Evolutionary conservation across 2,113 vertebrate species (phyloP), one percentile per base, ranked within the genome.

Genomic region (Rynchops niger): DNA sequence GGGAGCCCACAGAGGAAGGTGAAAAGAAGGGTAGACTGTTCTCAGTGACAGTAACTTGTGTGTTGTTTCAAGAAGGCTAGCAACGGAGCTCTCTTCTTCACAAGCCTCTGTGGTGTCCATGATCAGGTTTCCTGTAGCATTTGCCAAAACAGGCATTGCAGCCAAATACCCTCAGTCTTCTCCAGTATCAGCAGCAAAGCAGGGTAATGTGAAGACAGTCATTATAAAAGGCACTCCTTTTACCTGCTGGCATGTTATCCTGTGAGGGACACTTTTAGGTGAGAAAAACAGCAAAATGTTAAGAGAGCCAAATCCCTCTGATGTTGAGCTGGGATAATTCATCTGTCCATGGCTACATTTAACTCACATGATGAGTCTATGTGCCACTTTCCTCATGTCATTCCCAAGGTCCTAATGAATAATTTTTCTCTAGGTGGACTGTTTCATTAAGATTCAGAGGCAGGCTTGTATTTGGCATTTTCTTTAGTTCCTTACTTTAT

Each of bases 321-420:
- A 38, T 42, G 14, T 8, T 43, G 29, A 69, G 38, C 12, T 20
- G 30, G 10, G 8, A 32, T 15, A 59, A n/a, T 42, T 12, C 6
- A 5, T 59, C 11, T 55, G 9, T 14, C 16, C 32, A 20, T 30
- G 26, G 20, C 7, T 47, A n/a, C 17, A 17, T 45, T 82, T 72
- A 55, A 59, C 17, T 80, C 15, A 21, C 30, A 15, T 4, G 4
- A 9, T 1, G 1, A 81, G 27, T 38, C 42, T 56, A 0, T 49
- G 17, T 72, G 58, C 26, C 29, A 38, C 5, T 83, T 71, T 76
- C 42, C 38, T 82, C 7, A 27, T 15, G 9, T 67, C 43, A 30
- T 42, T 52, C 4, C 15, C 38, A 45, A 58, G 4, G 47, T 18
- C 2, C 11, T 93, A n/a, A 90, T 7, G 4, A 82, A 34, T 11